Base-by-base conservation (phyloP, 2,888 invertebrate genomes). In the Drosophila cyrtoloma region DNA sequence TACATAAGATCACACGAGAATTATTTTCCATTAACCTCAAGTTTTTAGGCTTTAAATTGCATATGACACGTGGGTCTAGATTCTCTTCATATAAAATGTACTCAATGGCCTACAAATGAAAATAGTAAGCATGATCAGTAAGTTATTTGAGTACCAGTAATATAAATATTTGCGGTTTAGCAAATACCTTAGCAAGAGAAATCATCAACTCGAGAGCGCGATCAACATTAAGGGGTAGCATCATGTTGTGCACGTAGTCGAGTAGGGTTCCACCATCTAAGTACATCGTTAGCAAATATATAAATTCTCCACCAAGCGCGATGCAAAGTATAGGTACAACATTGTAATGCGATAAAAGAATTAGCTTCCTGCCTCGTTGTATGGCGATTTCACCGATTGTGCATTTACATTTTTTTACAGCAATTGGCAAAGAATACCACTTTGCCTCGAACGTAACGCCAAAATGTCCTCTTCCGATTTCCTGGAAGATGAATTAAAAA, bases 21-120 rank as follows among this genome's bases (percentile, higher is more conserved):
- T 4, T 0, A 4, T 4, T 0, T 4, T 9, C 0, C 19, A 0
- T 0, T 12, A 67, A 28, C 10, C 35, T 39, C 44, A 67, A 10
- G 30, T 67, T 67, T 5, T 64, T 30, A 10, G 67, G 26, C 14
- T 37, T 53, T 14, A 67, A 47, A n/a, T 35, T 47, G 14, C 33
- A 44, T 1, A 47, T 19, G 7, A 32, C 6, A 5, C 28, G 14
- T 16, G 30, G 12, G 6, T 30, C 37, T 32, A 58, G 14, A 6
- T 22, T 5, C 12, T 5, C 7, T 1, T 22, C 1, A 4, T n/a
- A 26, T 22, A 39, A 26, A 22, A 67, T 22, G 7, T 42, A 10
- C 0, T 12, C 0, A 22, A 64, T 19, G 6, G 33, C 66, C 66
- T 67, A 53, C 2, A 66, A 53, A 22, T 33, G 10, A 16, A 39